A percentile compares a stretch with the other conserved stretches of the same genome.
phyloP scores from a whole-genome alignment of 2,113 vertebrate species.

The Ophthalmolycus amberensis region DNA sequence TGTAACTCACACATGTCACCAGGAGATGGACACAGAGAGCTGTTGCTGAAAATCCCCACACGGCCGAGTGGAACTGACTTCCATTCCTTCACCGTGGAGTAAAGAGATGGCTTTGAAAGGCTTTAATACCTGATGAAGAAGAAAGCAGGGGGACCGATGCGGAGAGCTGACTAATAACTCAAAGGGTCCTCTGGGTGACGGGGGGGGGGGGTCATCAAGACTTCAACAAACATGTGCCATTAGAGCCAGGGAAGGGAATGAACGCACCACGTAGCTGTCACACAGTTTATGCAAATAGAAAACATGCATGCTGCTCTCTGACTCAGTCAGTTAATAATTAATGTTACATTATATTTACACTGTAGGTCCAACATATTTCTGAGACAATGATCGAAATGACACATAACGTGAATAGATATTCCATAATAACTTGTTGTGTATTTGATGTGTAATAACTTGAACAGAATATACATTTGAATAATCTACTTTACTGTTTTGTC shows the following conservation, averaged over 20 bases:
- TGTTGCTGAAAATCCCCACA: neutral
- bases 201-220: neutral
- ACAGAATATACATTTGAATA: neutral
- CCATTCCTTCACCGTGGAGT: neutral
- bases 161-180: too few species aligned
- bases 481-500: neutral
- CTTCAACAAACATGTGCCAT: neutral
- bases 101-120: too few species aligned
- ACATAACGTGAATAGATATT: neutral
- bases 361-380: neutral
- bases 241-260: neutral
- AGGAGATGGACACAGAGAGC: slow-evolving; percentile 72
- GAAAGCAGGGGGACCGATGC: too few species aligned
- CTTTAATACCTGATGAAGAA: too few species aligned
- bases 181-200: too few species aligned
- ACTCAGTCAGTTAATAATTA: slow-evolving; percentile 23
- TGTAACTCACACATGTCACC: slow-evolving; percentile 42
- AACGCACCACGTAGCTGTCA: too few species aligned
- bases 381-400: too few species aligned
- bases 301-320: neutral
- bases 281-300: too few species aligned
- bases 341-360: slow-evolving; percentile 26
- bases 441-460: neutral
- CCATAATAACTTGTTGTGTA: neutral
- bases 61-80: too few species aligned